A percentile compares a stretch with the other conserved stretches of the same genome.
Evolutionary conservation across 2,888 invertebrate species (phyloP).

Genomic region (Drosophila vallismaia): DNA sequence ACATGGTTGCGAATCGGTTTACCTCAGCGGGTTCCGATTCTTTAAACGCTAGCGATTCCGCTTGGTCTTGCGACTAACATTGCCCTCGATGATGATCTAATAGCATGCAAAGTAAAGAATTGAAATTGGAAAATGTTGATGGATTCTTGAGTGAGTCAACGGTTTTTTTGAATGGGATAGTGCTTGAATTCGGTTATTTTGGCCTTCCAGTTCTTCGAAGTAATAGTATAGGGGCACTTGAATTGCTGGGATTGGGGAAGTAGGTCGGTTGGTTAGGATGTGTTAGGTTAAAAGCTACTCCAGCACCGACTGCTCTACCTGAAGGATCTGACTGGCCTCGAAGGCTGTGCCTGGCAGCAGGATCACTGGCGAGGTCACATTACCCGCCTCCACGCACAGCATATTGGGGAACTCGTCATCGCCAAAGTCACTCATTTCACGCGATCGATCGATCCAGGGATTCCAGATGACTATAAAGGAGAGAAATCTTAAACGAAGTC

Average conservation of each 20-base stretch:
- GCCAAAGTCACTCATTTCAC: conserved; percentile 97
- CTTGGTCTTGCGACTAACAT: conserved; percentile 84
- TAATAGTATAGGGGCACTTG: conserved; percentile 53
- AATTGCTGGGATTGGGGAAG: conserved; percentile 54
- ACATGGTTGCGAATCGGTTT: conserved; percentile 75
- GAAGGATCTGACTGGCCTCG: conserved; percentile 95
- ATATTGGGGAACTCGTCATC: conserved; percentile 98
- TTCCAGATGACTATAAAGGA: conserved; percentile 92
- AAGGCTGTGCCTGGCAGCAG: conserved; percentile 95
- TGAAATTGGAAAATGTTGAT: conserved; percentile 14
- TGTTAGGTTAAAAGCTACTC: conserved; percentile 7
- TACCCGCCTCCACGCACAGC: conserved; percentile 97
- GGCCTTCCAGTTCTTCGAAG: conserved; percentile 4
- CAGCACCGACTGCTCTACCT: conserved; percentile 85
- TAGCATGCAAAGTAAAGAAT: conserved; percentile 40
- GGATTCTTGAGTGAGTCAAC: background rate
- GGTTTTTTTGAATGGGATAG: background rate
- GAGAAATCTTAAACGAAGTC: too few species aligned
- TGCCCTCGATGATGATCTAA: conserved; percentile 83
- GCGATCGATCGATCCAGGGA: conserved; percentile 97
- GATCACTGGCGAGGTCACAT: conserved; percentile 94
- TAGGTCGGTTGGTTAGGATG: conserved; percentile 18
- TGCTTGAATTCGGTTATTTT: conserved; percentile 6
- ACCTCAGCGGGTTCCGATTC: conserved; percentile 81
- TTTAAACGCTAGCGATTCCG: conserved; percentile 83